phyloP scores from a whole-genome alignment of 1,140 invertebrate genomes.

The Drosophila kohkoa region DNA sequence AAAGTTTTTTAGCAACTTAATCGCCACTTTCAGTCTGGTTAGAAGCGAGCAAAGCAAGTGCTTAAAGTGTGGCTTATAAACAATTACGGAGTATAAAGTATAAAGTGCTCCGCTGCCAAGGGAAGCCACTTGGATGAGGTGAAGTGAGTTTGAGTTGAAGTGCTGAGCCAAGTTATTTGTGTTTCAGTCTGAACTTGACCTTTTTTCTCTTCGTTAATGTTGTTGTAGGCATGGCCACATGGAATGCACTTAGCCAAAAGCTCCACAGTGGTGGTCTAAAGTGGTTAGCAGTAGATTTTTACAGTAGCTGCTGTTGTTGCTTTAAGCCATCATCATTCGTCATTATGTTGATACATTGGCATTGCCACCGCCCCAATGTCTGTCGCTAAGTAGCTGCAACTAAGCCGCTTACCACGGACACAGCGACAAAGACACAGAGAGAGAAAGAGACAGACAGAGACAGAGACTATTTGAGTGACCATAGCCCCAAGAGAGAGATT shows the following conservation, averaged over 20 bases:
- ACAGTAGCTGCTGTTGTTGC: slow-evolving; percentile 15
- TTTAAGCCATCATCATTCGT: slow-evolving; percentile 36
- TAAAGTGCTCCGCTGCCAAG: slow-evolving; percentile 28
- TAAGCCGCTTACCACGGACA: slow-evolving; percentile 42
- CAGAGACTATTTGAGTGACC: slow-evolving; percentile 10
- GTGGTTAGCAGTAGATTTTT: slow-evolving; percentile 14
- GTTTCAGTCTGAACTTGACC: slow-evolving; percentile 47
- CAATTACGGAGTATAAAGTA: slow-evolving; percentile 28
- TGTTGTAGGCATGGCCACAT: slow-evolving; percentile 20
- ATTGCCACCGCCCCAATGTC: slow-evolving; percentile 24
- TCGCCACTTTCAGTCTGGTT: slow-evolving; percentile 1
- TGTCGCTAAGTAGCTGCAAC: slow-evolving; percentile 43
- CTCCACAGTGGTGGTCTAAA: slow-evolving; percentile 25
- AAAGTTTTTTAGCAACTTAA: slow-evolving; percentile 1
- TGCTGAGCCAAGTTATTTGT: slow-evolving; percentile 39
- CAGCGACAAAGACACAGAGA: neutral
- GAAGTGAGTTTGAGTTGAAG: neutral
- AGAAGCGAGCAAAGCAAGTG: slow-evolving; percentile 18
- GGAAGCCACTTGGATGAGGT: slow-evolving; percentile 4
- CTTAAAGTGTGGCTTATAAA: slow-evolving; percentile 36
- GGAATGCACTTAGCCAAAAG: slow-evolving; percentile 41
- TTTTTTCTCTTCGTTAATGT: slow-evolving; percentile 5
- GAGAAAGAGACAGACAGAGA: neutral
- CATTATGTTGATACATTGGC: slow-evolving; percentile 35
- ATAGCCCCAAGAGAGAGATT: slow-evolving; percentile 21